Percentiles rank a stretch among this genome's conserved stretches.
phyloP scores from a whole-genome alignment of 2,113 vertebrate genomes.

The Pedionomus torquatus region DNA sequence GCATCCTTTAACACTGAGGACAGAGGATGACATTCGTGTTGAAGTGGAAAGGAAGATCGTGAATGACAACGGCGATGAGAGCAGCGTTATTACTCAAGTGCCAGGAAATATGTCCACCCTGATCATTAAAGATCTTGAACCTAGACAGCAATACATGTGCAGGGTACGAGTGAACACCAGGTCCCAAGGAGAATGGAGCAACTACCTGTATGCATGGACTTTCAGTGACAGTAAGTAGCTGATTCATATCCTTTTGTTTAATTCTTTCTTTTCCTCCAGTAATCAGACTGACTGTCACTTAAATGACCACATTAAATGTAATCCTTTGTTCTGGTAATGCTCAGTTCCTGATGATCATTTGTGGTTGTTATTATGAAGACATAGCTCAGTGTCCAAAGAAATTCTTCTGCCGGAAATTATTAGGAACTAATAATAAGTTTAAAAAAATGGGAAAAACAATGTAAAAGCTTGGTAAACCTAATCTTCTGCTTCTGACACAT shows the following conservation, averaged over 20 bases:
- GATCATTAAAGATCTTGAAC: conserved; percentile 74
- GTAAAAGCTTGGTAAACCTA: neutral
- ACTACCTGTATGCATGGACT: conserved; percentile 83
- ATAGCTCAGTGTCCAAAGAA: neutral
- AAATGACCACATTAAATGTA: neutral
- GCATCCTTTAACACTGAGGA: conserved; percentile 73
- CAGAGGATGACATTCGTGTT: conserved; percentile 79
- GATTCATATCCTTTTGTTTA: neutral
- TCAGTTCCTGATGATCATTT: neutral
- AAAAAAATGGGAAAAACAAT: neutral
- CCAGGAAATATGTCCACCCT: conserved; percentile 77
- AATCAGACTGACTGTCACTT: neutral
- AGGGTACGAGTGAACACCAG: conserved; percentile 79
- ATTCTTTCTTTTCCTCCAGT: neutral
- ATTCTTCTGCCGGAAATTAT: neutral
- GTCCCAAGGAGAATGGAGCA: conserved; percentile 79
- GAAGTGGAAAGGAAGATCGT: conserved; percentile 78
- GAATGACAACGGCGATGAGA: conserved; percentile 38
- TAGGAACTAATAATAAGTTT: neutral
- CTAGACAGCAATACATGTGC: conserved; percentile 83
- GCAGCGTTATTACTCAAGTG: conserved; percentile 64
- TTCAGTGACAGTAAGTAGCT: conserved; percentile 84
- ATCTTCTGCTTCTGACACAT: neutral
- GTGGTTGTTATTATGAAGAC: neutral
- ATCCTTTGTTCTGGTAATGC: neutral